Evolutionary conservation across 2,113 vertebrate species (phyloP), one percentile per base, ranked within the genome.

Genomic region (Stegastes partitus): DNA sequence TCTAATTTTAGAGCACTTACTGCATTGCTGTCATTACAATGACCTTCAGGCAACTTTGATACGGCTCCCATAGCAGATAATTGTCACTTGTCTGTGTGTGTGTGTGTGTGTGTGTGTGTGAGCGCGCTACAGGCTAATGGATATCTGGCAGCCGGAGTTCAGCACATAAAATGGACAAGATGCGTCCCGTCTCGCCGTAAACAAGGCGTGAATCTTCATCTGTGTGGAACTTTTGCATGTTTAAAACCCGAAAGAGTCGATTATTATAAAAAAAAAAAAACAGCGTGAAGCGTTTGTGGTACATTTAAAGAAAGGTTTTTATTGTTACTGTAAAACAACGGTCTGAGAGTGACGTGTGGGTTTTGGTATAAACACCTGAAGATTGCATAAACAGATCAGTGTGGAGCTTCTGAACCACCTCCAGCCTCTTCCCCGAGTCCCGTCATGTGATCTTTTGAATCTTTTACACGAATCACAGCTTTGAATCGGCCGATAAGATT

Each of bases 301-400:
- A 82, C 28, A 26, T 86, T 81, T 64, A 61, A 82, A 87, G 74
- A 83, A 85, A 81, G 23, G 23, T 91, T 93, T n/a, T 93, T 90
- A 93, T 94, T 91, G 76, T 86, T 77, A 54, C 81, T 87, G 84
- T 84, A 89, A 91, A 94, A 89, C 79, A 87, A 69, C 6, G 3
- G 68, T 81, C 63, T 80, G 66, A 68, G 57, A 83, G 74, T 90
- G 82, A 89, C 70, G 81, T 25, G 65, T 57, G 71, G 62, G 80
- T 12, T 83, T 65, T 70, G 85, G 83, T 88, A 81, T 82, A 90
- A 91, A 91, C 90, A 89, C 86, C 77, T 88, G 79, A 85, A 87
- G 85, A 79, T 82, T 83, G 81, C 86, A 93, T 78, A 87, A 66
- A 87, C 87, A 85, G 68, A 83, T 73, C 44, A 74, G 69, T 71